Evolutionary conservation across 2,113 vertebrate species (phyloP).

Genomic region (Hippocampus comes): DNA sequence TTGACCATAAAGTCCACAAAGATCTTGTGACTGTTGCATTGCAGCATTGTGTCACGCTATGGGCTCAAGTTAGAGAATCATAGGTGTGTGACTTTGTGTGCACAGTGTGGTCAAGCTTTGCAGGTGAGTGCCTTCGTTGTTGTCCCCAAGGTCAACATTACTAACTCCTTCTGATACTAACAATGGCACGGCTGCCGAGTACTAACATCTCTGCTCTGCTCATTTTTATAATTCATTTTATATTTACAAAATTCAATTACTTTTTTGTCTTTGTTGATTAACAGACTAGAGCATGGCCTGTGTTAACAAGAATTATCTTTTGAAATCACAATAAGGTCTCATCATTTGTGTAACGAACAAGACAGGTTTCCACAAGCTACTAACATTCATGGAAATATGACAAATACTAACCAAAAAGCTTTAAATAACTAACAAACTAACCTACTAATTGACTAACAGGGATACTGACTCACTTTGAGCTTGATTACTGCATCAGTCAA

Average conservation of each 20-base stretch:
- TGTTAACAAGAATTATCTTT: background rate
- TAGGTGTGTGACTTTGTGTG: conserved; percentile 8
- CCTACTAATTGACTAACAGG: conserved; percentile 1
- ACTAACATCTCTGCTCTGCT: conserved; percentile 42
- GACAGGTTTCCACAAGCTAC: conserved; percentile 6
- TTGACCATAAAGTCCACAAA: conserved; percentile 46
- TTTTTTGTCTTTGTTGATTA: conserved; percentile 11
- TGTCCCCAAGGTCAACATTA: conserved; percentile 7
- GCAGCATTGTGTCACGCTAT: background rate
- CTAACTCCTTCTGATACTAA: conserved; percentile 50
- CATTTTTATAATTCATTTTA: background rate
- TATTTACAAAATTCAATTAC: background rate
- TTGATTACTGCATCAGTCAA: background rate
- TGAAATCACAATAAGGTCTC: background rate
- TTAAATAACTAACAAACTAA: conserved; percentile 67
- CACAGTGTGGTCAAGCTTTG: conserved; percentile 50
- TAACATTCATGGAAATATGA: conserved; percentile 31
- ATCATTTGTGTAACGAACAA: conserved; percentile 2
- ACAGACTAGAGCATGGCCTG: conserved; percentile 29
- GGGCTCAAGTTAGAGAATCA: conserved; percentile 6
- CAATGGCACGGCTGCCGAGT: conserved; percentile 30
- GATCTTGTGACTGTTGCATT: background rate
- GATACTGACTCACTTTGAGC: background rate
- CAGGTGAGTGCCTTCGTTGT: conserved; percentile 40
- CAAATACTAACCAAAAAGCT: conserved; percentile 51